Percentiles rank a stretch among this genome's conserved stretches.
phyloP scores from a whole-genome alignment of 2,797 vertebrate species.

The Scyliorhinus canicula region DNA sequence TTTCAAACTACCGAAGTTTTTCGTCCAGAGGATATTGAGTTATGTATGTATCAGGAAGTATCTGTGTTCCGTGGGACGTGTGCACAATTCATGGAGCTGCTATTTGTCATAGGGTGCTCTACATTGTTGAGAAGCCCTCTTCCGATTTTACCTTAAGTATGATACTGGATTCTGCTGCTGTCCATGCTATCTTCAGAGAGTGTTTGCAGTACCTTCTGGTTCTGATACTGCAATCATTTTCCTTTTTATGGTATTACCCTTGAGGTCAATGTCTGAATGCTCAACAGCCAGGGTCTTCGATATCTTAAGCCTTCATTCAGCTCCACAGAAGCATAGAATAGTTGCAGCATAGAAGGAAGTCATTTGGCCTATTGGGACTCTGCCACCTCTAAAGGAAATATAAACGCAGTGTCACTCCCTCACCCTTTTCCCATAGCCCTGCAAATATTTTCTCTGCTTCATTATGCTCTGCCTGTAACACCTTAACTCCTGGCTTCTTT shows the following conservation, averaged over 20 bases:
- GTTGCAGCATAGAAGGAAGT: too few relatives aligned
- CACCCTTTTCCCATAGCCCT: too few relatives aligned
- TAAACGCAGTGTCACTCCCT: too few relatives aligned
- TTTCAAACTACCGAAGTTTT: not conserved
- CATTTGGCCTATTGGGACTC: too few relatives aligned
- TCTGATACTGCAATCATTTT: not conserved
- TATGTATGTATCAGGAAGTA: not conserved
- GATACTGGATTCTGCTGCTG: not conserved
- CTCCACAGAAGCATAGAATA: too few relatives aligned
- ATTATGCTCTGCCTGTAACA: not conserved
- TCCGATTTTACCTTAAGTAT: not conserved
- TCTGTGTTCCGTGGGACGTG: not conserved
- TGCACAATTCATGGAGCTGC: not conserved
- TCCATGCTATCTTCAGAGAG: not conserved
- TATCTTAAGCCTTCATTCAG: not conserved
- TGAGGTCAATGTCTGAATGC: not conserved
- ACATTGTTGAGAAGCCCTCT: not conserved
- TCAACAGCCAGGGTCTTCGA: not conserved
- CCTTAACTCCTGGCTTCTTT: not conserved
- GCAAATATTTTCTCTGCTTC: too few relatives aligned
- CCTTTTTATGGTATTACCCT: too few relatives aligned
- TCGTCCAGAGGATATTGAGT: not conserved
- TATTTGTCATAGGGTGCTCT: not conserved
- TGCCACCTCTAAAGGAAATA: too few relatives aligned
- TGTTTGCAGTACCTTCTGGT: not conserved